Base-by-base conservation (phyloP, 2,888 invertebrate species). In the Blomia tropicalis region DNA sequence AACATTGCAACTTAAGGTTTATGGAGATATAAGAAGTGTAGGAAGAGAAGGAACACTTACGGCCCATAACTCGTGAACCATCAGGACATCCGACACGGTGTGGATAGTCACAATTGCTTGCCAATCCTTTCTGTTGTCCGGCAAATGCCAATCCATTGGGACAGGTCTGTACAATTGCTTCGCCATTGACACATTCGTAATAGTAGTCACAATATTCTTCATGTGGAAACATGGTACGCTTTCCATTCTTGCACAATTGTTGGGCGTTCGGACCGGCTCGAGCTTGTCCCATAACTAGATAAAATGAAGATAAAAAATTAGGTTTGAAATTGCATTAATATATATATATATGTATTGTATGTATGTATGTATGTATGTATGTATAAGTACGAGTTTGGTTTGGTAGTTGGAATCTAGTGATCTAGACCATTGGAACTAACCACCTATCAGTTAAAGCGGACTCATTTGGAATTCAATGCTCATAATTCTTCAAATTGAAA, bases 81-180 rank as follows among this genome's bases (percentile, higher is more conserved):
- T 67, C 68, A 1, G 69, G 69, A 56, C 69, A 69, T 31, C 67
- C 66, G 43, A 65, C 68, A 51, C 67, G 64, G 54, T 69, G 68
- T 2, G 69, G 66, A 59, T 69, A 69, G 60, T 69, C 69, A 43
- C 69, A 69, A n/a, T 68, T 66, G 1, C 62, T 30, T 2, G 66
- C 25, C 14, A 69, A 58, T 19, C 69, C 69, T 44, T 68, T 44
- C 70, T 87, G 83, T 72, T 87, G 87, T 2, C 88, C 89, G 22
- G 88, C 87, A 75, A 85, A 90, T 53, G 89, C 89, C 67, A 89
- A 77, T 0, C 89, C 89, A 71, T 89, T 90, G 62, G 89, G 89
- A 71, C 89, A 90, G 76, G 88, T 87, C 73, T 87, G 87, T 64
- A 88, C 78, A 67, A 86, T 82, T 0, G 86, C 81, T 72, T 85